These are phyloP conservation scores for Liopterus haemorrhoidalis DNA, from an alignment of 2,888 invertebrate species.

Conservation along the genomic window DNA sequence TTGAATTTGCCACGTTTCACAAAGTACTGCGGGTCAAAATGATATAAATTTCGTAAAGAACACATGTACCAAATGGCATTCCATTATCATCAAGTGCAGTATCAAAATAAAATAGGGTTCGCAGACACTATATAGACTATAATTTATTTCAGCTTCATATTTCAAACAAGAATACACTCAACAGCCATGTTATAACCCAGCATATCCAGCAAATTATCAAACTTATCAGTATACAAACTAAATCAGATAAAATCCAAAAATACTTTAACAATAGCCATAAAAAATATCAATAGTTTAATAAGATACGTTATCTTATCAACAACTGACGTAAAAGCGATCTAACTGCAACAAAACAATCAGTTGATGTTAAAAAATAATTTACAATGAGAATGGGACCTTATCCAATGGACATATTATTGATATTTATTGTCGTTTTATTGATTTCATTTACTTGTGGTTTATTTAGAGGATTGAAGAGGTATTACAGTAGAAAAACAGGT, in stretches of 20 bases:
- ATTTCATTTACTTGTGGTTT: conserved; percentile 8
- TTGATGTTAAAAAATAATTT: neutral
- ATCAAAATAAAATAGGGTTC: too few species aligned
- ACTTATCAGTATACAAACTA: conserved; percentile 1
- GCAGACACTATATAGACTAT: too few species aligned
- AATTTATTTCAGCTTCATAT: too few species aligned
- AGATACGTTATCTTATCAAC: conserved; percentile 9
- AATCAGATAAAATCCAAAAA: conserved; percentile 1
- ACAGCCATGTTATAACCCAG: conserved; percentile 6
- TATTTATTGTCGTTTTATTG: conserved; percentile 3
- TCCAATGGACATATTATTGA: neutral
- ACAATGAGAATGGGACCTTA: neutral
- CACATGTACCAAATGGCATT: too few species aligned
- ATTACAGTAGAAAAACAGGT: neutral
- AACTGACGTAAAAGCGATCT: neutral
- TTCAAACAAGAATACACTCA: conserved; percentile 1
- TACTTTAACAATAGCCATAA: neutral
- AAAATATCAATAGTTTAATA: conserved; percentile 1
- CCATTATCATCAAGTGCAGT: too few species aligned
- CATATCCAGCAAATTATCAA: neutral
- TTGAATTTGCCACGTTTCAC: too few species aligned
- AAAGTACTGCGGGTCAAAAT: too few species aligned
- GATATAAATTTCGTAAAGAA: too few species aligned
- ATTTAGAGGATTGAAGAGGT: neutral
- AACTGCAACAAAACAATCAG: neutral